A percentile compares a stretch with the other conserved stretches of the same genome.
These are phyloP conservation scores for Anneissia japonica DNA, from an alignment of 35 echinoderm and acorn worm genomes.

Conservation along the genomic window DNA sequence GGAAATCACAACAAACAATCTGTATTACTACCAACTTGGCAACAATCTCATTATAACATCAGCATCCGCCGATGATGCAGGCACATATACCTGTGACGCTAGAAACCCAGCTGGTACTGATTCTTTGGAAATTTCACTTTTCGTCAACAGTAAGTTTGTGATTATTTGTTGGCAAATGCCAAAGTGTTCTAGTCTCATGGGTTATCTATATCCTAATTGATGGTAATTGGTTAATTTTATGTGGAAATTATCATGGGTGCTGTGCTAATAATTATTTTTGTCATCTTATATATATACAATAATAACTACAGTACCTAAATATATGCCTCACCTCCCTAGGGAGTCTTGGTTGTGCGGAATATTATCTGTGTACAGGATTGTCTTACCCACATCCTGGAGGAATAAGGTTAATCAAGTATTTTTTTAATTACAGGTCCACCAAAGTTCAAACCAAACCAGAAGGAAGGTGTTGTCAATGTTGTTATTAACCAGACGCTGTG, in stretches of 20 bases:
- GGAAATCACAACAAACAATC: conserved; percentile 38
- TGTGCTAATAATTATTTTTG: neutral
- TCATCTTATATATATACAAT: neutral
- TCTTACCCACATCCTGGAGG: neutral
- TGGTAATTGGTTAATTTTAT: neutral
- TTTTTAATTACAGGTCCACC: conserved; percentile 49
- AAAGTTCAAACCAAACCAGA: conserved; percentile 22
- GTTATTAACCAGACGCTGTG: conserved; percentile 37
- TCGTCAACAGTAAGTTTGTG: conserved; percentile 61
- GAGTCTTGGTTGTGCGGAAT: neutral
- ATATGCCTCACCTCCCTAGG: neutral
- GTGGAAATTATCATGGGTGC: neutral
- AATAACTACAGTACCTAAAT: neutral
- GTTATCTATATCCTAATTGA: neutral
- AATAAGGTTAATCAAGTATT: neutral
- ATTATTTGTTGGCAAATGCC: too few relatives aligned
- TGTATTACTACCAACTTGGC: conserved; percentile 33
- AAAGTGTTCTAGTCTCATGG: neutral
- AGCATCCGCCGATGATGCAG: conserved; percentile 45
- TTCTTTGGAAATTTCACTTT: conserved; percentile 44
- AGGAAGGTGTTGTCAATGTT: conserved; percentile 31
- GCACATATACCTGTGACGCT: conserved; percentile 70
- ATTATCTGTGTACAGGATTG: neutral
- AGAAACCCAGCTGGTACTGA: conserved; percentile 52
- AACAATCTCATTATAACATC: conserved; percentile 43